Evolutionary conservation across 2,113 vertebrate genomes (phyloP), one percentile per base, ranked within the genome.

Genomic region (Thermophis baileyi): DNA sequence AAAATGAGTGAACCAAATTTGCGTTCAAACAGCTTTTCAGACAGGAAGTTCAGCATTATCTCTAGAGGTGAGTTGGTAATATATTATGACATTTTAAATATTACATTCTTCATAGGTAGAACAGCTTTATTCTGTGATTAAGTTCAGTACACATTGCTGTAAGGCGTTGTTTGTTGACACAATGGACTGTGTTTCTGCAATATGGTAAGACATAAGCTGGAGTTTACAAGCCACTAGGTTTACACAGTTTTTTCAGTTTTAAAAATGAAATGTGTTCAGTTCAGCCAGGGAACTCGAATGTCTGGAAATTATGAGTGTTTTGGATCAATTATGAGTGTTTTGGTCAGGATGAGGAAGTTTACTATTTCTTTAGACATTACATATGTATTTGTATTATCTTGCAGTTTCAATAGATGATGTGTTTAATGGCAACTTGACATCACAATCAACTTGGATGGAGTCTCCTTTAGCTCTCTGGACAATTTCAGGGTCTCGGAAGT

Each of bases 1-100:
- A 97, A 97, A 94, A 97, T 98, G 96, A 96, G 97, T 51, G 96
- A 97, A 81, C 94, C 97, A 53, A 91, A 97, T 44, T 88, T 96
- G 49, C 92, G 94, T 90, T 94, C 94, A 50, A 96, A 96, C 91
- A 97, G 94, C 91, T 97, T 95, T 92, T 96, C 96, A 54, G 96
- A 96, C 85, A 95, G 97, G 30, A 97, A 97, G 57, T 96, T 96
- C 88, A 97, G 97, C 46, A 93, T 95, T 57, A 96, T 94, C 60
- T 97, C 97, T 89, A 95, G 96, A 97, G 96, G 97, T 97, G 95
- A 18, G 96, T 95, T 85, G 25, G 18, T 88, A 88, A 25, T 49
- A 11, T n/a, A 92, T 27, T 85, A 54, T 2, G 1, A 55, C 3
- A 9, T 14, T 53, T 12, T 44, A 81, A 81, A 81, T 22, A 44